phyloP scores from a whole-genome alignment of 2,113 vertebrate species.

The Tichodroma muraria region DNA sequence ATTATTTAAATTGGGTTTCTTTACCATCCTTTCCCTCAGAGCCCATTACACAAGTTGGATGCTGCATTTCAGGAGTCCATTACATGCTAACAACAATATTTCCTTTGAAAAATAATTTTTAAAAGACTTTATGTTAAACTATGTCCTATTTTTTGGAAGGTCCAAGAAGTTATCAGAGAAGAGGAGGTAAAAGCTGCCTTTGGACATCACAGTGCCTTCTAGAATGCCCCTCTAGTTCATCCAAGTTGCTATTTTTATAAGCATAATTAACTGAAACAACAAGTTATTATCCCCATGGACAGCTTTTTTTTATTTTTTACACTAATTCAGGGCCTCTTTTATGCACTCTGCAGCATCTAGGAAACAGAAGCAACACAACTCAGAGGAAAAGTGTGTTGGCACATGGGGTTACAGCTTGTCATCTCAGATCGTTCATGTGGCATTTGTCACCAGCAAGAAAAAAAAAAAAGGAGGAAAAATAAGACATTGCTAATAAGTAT shows the following conservation, averaged over 20 bases:
- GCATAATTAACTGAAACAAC: background rate
- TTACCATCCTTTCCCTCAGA: background rate
- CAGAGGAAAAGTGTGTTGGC: background rate
- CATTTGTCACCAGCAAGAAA: background rate
- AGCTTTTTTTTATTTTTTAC: background rate
- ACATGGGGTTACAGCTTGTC: background rate
- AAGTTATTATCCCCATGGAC: background rate
- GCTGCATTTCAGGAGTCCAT: background rate
- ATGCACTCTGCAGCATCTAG: background rate
- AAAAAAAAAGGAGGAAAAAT: background rate
- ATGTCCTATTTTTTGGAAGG: background rate
- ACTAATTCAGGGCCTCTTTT: background rate
- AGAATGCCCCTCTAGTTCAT: background rate
- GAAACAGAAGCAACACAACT: background rate
- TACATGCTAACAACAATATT: background rate
- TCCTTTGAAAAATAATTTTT: background rate
- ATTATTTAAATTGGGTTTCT: conserved; percentile 6
- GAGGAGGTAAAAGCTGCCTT: background rate
- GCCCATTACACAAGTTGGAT: background rate
- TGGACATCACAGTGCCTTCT: background rate
- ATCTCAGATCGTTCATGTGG: background rate
- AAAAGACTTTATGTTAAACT: background rate
- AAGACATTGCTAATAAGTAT: background rate
- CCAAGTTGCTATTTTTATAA: background rate
- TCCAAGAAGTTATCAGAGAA: background rate